Conservation (phyloP, 2,888 invertebrate genomes). For the Neria commutata region DNA sequence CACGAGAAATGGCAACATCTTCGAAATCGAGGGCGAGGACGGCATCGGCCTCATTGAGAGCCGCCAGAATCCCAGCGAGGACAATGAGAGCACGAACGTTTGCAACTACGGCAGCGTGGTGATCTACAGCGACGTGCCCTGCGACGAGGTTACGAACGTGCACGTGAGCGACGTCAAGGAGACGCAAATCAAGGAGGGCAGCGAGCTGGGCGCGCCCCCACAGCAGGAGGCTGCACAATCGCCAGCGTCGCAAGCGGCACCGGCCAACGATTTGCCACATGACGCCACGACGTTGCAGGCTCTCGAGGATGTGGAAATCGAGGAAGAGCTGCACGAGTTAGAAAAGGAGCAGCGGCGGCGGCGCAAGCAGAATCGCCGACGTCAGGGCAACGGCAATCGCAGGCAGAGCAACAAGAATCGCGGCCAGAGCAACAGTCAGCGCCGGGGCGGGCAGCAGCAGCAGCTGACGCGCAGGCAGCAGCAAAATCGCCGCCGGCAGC, state of each 20-base stretch:
- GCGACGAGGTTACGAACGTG: slow-evolving; percentile 44
- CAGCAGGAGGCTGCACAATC: not conserved
- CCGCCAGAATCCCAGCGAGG: slow-evolving; percentile 37
- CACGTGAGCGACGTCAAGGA: slow-evolving; percentile 35
- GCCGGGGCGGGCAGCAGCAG: slow-evolving; percentile 10
- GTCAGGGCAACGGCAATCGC: slow-evolving; percentile 3
- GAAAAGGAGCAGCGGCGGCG: slow-evolving; percentile 12
- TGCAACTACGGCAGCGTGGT: slow-evolving; percentile 54
- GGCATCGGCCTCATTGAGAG: slow-evolving; percentile 47
- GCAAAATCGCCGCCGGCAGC: slow-evolving; percentile 11
- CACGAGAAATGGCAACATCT: slow-evolving; percentile 48
- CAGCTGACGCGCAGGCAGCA: slow-evolving; percentile 22
- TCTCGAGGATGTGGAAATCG: slow-evolving; percentile 2
- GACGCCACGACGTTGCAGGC: not conserved
- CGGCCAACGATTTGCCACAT: slow-evolving; percentile 6
- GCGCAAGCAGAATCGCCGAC: slow-evolving; percentile 10
- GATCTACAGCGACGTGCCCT: slow-evolving; percentile 55
- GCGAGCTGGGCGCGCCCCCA: not conserved
- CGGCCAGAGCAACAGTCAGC: slow-evolving; percentile 17
- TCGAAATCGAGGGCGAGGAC: slow-evolving; percentile 45
- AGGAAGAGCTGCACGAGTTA: slow-evolving; percentile 1
- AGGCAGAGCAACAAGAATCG: slow-evolving; percentile 8
- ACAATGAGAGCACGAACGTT: slow-evolving; percentile 35
- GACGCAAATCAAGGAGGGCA: not conserved
- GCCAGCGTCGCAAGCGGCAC: not conserved